Base-by-base conservation (phyloP, 2,113 vertebrate genomes). In the Cepphus grylle region DNA sequence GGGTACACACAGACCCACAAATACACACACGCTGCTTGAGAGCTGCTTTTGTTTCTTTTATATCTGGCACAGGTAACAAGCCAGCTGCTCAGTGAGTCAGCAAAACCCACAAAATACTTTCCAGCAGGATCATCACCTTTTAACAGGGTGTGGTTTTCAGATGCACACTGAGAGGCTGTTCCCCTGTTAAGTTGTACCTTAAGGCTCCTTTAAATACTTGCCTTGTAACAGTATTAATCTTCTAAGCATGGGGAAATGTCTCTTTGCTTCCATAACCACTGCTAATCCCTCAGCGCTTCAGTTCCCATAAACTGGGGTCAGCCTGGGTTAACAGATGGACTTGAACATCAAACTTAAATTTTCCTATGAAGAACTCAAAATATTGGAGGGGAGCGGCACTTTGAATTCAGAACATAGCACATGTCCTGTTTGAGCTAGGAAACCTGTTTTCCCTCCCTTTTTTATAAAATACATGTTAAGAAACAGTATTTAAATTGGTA, bases 91-190 rank as follows among this genome's bases (percentile, higher is more conserved):
- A 90, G 36, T 93, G 91, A 96, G 74, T 96, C 95, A 97, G 95
- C 94, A 96, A 96, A 96, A 90, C 74, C 81, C 95, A 96, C 95
- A 93, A 86, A 95, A 94, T 95, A 90, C 71, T 97, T 97, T 96
- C 96, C 97, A 93, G 79, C 53, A 88, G 47, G 59, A 93, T 97
- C 96, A 96, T 38, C 71, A 90, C 81, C 63, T 94, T 87, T 73
- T n/a, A 91, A 40, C 59, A 71, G 87, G 93, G 93, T 85, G 84
- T 80, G 89, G 94, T 81, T 94, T 94, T 80, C 87, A 94, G 67
- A 94, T 70, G 59, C 74, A 95, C 78, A 77, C 73, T 66, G 74
- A 74, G 34, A 77, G 78, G 71, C 74, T 95, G 72, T 83, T 94
- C 55, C n/a, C 19, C 45, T 30, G 5, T 15, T 40, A 81, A 77